Conservation (phyloP, 1,140 invertebrate genomes). For the Hermetia illucens region DNA sequence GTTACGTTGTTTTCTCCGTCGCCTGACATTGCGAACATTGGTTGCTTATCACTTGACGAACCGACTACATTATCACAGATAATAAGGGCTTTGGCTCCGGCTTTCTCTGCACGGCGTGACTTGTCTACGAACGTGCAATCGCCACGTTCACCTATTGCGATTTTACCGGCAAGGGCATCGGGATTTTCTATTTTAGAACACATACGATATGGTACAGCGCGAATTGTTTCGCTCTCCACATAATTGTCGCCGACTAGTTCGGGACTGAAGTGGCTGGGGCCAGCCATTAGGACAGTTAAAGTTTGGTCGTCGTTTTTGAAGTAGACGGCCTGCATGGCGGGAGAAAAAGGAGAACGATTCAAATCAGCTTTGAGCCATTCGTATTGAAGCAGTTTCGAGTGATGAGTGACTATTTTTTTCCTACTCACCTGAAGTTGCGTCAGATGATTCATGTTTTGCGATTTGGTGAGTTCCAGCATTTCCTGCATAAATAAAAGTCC, state of each 20-base stretch:
- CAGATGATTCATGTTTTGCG: constrained; percentile 45
- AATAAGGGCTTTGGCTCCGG: constrained; percentile 73
- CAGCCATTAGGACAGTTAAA: constrained; percentile 45
- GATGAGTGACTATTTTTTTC: too few species aligned
- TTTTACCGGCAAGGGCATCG: constrained; percentile 49
- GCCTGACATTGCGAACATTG: constrained; percentile 92
- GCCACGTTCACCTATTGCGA: constrained; percentile 74
- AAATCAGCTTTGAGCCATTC: neutral
- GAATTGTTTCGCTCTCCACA: constrained; percentile 43
- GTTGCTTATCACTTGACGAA: constrained; percentile 52
- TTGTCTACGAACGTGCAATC: constrained; percentile 95
- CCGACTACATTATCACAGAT: constrained; percentile 67
- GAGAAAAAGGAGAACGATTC: neutral
- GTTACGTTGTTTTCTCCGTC: constrained; percentile 76
- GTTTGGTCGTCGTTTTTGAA: constrained; percentile 31
- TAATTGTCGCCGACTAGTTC: constrained; percentile 46
- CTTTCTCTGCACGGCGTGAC: constrained; percentile 66
- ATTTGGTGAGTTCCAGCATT: constrained; percentile 82
- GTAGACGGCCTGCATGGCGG: constrained; percentile 37
- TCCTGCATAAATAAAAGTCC: constrained; percentile 94
- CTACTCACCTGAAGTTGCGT: constrained; percentile 34
- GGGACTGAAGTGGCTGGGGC: constrained; percentile 83
- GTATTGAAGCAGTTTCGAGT: too few species aligned
- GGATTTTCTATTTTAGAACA: constrained; percentile 39
- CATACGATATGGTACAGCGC: constrained; percentile 59